A percentile compares a stretch with the other conserved stretches of the same genome.
Evolutionary conservation across 1,140 invertebrate genomes (phyloP).

Genomic region (Heliothis virescens): DNA sequence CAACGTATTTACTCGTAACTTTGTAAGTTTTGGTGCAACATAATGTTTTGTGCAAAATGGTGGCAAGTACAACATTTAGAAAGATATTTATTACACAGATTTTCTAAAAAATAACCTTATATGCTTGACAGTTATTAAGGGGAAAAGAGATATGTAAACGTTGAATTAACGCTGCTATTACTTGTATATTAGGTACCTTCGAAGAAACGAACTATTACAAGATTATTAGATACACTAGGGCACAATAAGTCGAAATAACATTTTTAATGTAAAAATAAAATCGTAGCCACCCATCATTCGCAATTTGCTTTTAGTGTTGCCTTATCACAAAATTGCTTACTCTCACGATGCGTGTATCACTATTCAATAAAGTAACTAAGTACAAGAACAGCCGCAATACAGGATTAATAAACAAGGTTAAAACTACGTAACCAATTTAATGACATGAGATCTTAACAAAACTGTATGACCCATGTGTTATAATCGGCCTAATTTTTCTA

Average conservation of each 20-base stretch:
- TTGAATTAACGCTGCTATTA: neutral
- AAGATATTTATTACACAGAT: constrained; percentile 38
- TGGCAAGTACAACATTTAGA: constrained; percentile 38
- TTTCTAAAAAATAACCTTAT: constrained; percentile 2
- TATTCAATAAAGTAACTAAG: no score
- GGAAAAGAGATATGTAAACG: constrained; percentile 22
- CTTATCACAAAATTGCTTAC: no score
- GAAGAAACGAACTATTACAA: neutral
- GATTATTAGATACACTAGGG: neutral
- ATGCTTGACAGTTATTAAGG: neutral
- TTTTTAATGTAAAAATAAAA: neutral
- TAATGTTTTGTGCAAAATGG: constrained; percentile 28
- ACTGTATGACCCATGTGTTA: no score
- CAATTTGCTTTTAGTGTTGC: no score
- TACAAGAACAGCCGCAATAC: no score
- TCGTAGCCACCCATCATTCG: no score
- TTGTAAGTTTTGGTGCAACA: constrained; percentile 44
- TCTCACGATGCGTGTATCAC: no score
- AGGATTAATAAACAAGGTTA: no score
- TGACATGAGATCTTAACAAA: no score
- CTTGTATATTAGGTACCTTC: neutral
- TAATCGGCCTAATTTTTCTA: no score
- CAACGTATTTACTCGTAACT: constrained; percentile 28
- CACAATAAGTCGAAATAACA: no score
- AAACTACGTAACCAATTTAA: no score